These are phyloP conservation scores for Meiosimyza platycephala DNA, from an alignment of 2,888 invertebrate species.

Conservation along the genomic window DNA sequence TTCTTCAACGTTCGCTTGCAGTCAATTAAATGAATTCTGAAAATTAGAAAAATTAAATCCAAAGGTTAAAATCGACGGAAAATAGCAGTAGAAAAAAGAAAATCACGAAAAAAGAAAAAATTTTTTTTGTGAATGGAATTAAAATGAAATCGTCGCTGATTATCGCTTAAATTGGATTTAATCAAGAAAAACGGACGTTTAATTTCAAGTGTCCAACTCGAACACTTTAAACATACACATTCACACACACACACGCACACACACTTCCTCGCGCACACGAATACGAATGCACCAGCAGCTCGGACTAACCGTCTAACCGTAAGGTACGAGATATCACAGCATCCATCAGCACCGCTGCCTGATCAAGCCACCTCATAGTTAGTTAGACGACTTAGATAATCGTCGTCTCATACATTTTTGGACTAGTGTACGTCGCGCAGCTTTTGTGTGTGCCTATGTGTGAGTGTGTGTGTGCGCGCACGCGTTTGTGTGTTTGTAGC, in stretches of 20 bases:
- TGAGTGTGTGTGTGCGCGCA: conserved; percentile 21
- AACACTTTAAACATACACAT: conserved; percentile 22
- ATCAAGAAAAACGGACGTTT: conserved; percentile 64
- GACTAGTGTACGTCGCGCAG: neutral
- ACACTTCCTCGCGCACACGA: neutral
- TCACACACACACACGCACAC: conserved; percentile 8
- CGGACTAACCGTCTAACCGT: neutral
- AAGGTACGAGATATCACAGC: neutral
- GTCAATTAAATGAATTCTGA: too few relatives aligned
- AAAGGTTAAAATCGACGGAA: conserved; percentile 16
- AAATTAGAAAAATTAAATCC: conserved; percentile 1
- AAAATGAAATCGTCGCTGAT: conserved; percentile 51
- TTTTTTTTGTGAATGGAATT: conserved; percentile 55
- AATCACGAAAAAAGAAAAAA: conserved; percentile 35
- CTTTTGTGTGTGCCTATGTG: conserved; percentile 19
- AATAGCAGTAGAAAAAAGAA: conserved; percentile 6
- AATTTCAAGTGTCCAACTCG: conserved; percentile 57
- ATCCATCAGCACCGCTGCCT: too few relatives aligned
- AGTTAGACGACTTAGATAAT: neutral
- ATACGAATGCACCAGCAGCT: neutral
- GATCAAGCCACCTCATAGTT: too few relatives aligned
- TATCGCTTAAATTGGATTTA: conserved; percentile 67
- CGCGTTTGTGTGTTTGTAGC: conserved; percentile 28
- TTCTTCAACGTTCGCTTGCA: too few relatives aligned
- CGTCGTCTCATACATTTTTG: neutral